Conservation (phyloP, 2,888 invertebrate species). For the Apodemia hepburni region DNA sequence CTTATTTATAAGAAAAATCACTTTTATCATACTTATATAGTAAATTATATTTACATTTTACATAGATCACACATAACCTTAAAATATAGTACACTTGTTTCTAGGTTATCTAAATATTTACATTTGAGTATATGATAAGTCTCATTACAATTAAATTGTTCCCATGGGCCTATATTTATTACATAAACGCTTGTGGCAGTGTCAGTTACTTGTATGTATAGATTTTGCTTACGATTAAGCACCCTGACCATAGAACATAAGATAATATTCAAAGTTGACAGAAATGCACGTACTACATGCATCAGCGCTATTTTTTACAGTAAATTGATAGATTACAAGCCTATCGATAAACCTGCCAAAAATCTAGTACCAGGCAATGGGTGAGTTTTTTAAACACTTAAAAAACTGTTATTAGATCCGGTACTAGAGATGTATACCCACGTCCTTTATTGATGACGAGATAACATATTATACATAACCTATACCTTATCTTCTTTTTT, state of each 20-base stretch:
- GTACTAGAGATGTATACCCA: too few species aligned
- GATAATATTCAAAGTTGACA: background rate
- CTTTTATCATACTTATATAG: background rate
- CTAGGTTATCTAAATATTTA: conserved; percentile 17
- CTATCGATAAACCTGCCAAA: too few species aligned
- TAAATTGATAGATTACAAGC: too few species aligned
- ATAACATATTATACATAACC: too few species aligned
- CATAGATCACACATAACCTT: conserved; percentile 2
- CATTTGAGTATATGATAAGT: conserved; percentile 19
- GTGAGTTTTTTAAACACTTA: too few species aligned
- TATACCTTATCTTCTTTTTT: too few species aligned
- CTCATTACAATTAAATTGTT: conserved; percentile 41
- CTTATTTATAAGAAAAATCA: conserved; percentile 19
- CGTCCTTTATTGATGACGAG: too few species aligned
- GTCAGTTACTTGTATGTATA: conserved; percentile 33
- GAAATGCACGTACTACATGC: background rate
- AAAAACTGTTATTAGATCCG: too few species aligned
- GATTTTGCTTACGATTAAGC: conserved; percentile 10
- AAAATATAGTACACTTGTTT: conserved; percentile 26
- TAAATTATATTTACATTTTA: conserved; percentile 2
- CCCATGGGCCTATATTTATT: conserved; percentile 47
- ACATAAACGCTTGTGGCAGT: conserved; percentile 53
- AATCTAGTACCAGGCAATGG: too few species aligned
- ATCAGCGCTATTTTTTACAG: too few species aligned
- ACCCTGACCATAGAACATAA: background rate